Evolutionary conservation across 2,888 invertebrate genomes (phyloP), one percentile per base, ranked within the genome.

Genomic region (Melinaea marsaeus): DNA sequence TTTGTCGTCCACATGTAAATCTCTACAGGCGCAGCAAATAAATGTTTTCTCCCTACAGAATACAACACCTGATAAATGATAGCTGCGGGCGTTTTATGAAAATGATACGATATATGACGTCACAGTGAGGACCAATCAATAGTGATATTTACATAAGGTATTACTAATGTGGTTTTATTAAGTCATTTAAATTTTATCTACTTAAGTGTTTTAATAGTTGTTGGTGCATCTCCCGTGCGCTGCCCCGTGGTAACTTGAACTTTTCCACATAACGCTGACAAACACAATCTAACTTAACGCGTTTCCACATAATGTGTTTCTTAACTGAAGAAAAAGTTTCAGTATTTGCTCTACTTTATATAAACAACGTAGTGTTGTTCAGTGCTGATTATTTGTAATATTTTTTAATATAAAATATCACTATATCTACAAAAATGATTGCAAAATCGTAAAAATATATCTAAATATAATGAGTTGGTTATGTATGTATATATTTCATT

Each of bases 41-140:
- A 85, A 86, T 82, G 81, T 79, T 83, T 80, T 80, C 77, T 78
- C 82, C 77, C 80, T 70, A 74, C 72, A 80, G 80, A 76, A 77
- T 77, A 80, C 80, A 79, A 78, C 82, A 83, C 79, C 83, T 85
- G 85, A 86, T 85, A 85, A 86, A 86, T 82, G 79, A 84, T 83
- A 74, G 82, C 84, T 79, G 75, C 76, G 74, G 80, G 81, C 80
- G 79, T 77, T 84, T 81, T 84, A 84, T 83, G 80, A 84, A 84
- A 83, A 83, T 79, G 75, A 77, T 75, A 76, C 78, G 79, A 80
- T 79, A 80, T 75, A 75, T 78, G 77, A 76, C 75, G 75, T 75
- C 79, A 75, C 73, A 60, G 45, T 22, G 22, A 22, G 22, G 22
- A 22, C 22, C 22, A 22, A 22, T 22, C 22, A 22, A 22, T 22